These are phyloP conservation scores for Phainopepla nitens DNA, from an alignment of 2,113 vertebrate genomes.

Conservation along the genomic window DNA sequence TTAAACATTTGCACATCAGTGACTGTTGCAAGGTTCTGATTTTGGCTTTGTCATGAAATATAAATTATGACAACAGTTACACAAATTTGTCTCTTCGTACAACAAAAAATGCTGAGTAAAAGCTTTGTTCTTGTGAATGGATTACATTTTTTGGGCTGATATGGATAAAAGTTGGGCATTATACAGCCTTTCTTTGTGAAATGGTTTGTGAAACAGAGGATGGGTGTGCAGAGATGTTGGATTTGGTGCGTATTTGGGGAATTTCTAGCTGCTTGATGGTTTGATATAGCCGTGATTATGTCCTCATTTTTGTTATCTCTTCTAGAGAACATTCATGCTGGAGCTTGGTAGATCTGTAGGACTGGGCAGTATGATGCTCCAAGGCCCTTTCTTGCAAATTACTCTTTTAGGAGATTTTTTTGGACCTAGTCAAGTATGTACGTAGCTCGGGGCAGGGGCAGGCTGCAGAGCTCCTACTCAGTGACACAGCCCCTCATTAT, in stretches of 20 bases:
- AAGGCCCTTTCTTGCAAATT: background rate
- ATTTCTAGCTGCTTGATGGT: background rate
- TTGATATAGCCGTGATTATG: background rate
- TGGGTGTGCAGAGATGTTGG: background rate
- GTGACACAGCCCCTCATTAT: background rate
- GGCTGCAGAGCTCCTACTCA: background rate
- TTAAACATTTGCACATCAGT: background rate
- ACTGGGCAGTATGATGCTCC: fast-evolving
- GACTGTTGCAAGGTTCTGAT: background rate
- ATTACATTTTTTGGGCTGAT: background rate
- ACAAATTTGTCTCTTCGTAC: background rate
- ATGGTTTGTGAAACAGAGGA: background rate
- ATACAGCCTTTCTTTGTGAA: background rate
- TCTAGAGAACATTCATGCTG: background rate
- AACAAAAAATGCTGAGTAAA: background rate
- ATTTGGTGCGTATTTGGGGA: background rate
- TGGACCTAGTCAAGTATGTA: background rate
- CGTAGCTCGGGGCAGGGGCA: background rate
- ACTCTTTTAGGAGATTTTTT: background rate
- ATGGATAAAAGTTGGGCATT: background rate
- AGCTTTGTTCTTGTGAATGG: background rate
- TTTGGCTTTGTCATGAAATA: background rate
- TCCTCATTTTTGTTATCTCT: background rate
- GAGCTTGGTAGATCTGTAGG: background rate
- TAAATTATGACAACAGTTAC: background rate